Conservation (phyloP, 2,113 vertebrate genomes). For the Plecturocebus donacophilus region DNA sequence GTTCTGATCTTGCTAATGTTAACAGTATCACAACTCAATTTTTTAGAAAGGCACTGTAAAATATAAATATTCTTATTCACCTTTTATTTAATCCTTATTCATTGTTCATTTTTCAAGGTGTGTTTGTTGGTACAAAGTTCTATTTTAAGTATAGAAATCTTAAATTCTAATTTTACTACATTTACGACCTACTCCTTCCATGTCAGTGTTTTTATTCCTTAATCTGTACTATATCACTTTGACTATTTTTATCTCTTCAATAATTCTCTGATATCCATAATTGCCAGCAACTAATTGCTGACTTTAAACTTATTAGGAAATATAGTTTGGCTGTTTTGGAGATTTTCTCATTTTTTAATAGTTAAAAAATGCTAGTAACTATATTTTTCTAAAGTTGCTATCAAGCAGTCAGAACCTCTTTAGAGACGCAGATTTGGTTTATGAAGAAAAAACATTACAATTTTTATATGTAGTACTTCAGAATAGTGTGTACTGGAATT, state of each 20-base stretch:
- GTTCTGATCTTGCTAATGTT: not conserved
- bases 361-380: not conserved
- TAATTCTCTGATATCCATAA: not conserved
- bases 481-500: not conserved
- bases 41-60: not conserved
- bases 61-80: not conserved
- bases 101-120: not conserved
- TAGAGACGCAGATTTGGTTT: not conserved
- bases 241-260: not conserved
- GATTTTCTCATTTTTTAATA: not conserved
- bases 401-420: not conserved
- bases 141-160: constrained; percentile 7
- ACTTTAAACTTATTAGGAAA: not conserved
- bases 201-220: not conserved
- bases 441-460: not conserved
- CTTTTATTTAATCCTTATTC: too few species aligned
- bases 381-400: not conserved
- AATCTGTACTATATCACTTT: not conserved
- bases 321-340: not conserved
- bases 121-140: not conserved
- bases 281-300: not conserved
- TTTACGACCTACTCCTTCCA: not conserved
- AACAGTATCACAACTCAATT: not conserved
- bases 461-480: not conserved
- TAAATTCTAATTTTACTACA: not conserved